Conservation (phyloP, 2,888 invertebrate species). For the Drosophila merina region DNA sequence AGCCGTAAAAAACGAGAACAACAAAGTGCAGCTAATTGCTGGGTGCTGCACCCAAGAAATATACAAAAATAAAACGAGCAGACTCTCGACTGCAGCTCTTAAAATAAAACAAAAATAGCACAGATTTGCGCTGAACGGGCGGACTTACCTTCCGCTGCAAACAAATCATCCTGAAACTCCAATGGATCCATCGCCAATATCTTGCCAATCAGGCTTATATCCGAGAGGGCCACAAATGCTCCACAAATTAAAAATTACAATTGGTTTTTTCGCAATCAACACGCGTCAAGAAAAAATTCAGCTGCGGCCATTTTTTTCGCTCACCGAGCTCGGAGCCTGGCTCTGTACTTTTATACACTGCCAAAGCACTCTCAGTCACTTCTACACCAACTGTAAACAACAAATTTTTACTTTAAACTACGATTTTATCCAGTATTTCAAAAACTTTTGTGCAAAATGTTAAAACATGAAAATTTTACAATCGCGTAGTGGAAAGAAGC, state of each 20-base stretch:
- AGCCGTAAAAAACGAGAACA: conserved; percentile 34
- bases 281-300: conserved; percentile 41
- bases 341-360: conserved; percentile 5
- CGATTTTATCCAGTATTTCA: conserved; percentile 4
- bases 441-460: conserved; percentile 22
- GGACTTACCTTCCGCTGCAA: conserved; percentile 38
- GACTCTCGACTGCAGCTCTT: conserved; percentile 1
- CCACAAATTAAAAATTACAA: conserved; percentile 12
- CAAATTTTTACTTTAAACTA: not conserved
- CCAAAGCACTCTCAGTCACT: not conserved
- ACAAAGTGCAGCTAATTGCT: conserved; percentile 14
- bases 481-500: conserved; percentile 57
- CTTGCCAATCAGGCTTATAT: not conserved
- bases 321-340: not conserved
- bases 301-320: conserved; percentile 47
- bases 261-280: conserved; percentile 44
- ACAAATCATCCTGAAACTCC: conserved; percentile 56
- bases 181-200: conserved; percentile 55
- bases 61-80: conserved; percentile 34
- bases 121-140: conserved; percentile 16
- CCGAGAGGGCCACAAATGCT: not conserved
- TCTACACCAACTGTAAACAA: not conserved
- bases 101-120: conserved; percentile 26
- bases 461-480: conserved; percentile 51
- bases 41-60: conserved; percentile 55